These are phyloP conservation scores for Nerophis lumbriciformis DNA, from an alignment of 2,113 vertebrate genomes.

Conservation along the genomic window DNA sequence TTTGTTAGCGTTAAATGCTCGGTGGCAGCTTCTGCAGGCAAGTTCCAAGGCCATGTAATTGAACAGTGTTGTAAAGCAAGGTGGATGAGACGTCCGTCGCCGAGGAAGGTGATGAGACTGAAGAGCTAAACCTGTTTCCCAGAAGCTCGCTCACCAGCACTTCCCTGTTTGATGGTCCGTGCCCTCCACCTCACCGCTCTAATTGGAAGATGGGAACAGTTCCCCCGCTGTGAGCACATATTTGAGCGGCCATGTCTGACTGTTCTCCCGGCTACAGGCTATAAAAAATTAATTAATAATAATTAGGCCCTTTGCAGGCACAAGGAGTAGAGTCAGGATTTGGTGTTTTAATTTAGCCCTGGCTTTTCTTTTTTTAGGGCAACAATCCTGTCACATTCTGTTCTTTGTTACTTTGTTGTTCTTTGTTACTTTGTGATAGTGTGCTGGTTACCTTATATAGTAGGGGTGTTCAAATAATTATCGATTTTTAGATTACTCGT, in stretches of 20 bases:
- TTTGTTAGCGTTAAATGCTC: too few species aligned
- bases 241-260: conserved; percentile 42
- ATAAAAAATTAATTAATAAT: conserved; percentile 62
- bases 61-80: background rate
- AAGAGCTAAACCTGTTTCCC: conserved; percentile 13
- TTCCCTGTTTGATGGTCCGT: conserved; percentile 40
- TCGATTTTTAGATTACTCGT: too few species aligned
- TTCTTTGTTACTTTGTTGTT: background rate
- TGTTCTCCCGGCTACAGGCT: conserved; percentile 26
- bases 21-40: too few species aligned
- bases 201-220: conserved; percentile 55
- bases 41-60: too few species aligned
- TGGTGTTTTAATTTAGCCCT: conserved; percentile 9
- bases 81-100: background rate
- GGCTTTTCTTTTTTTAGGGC: background rate
- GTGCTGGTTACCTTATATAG: background rate
- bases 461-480: too few species aligned
- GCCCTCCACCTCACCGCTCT: conserved; percentile 42
- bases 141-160: conserved; percentile 15
- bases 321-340: conserved; percentile 19
- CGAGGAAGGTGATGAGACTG: background rate
- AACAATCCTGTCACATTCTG: background rate
- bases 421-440: background rate
- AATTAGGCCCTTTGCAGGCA: conserved; percentile 33
- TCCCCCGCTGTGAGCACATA: conserved; percentile 27